Evolutionary conservation across 2,797 vertebrate genomes (phyloP).

Genomic region (Ctenochaetus hawaiiensis): DNA sequence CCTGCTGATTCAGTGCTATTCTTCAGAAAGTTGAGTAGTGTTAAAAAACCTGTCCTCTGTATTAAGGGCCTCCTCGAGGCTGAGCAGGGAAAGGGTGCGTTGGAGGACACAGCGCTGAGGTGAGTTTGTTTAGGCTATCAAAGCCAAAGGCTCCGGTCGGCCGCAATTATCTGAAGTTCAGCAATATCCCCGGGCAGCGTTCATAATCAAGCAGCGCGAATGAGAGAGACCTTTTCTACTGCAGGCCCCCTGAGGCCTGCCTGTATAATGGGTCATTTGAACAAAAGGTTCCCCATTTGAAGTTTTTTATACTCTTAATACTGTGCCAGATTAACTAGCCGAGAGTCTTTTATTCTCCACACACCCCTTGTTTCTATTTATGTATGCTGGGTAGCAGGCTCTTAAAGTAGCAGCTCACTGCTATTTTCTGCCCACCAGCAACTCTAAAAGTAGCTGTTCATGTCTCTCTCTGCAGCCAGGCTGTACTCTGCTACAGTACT

Average conservation of each 20-base stretch:
- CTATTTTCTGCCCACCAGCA: slow-evolving; percentile 40
- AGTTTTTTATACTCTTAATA: slow-evolving; percentile 35
- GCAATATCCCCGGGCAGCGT: slow-evolving; percentile 50
- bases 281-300: slow-evolving; percentile 57
- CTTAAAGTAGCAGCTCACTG: slow-evolving; percentile 40
- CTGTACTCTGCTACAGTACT: background rate
- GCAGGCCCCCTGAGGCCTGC: slow-evolving; percentile 34
- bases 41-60: slow-evolving; percentile 9
- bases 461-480: background rate
- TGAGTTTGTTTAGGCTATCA: slow-evolving; percentile 58
- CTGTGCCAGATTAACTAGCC: slow-evolving; percentile 40
- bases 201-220: slow-evolving; percentile 52
- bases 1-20: slow-evolving; percentile 23
- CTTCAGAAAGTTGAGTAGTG: slow-evolving; percentile 19
- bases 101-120: slow-evolving; percentile 23
- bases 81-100: background rate
- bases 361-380: slow-evolving; percentile 44
- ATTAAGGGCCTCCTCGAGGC: slow-evolving; percentile 1
- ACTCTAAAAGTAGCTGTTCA: slow-evolving; percentile 27
- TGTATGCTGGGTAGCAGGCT: slow-evolving; percentile 17
- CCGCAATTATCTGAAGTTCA: slow-evolving; percentile 61
- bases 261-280: slow-evolving; percentile 51
- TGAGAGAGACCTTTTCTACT: slow-evolving; percentile 52
- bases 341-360: slow-evolving; percentile 30
- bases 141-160: slow-evolving; percentile 32